Conservation (phyloP, 2,113 vertebrate species). For the Neogale vison region DNA sequence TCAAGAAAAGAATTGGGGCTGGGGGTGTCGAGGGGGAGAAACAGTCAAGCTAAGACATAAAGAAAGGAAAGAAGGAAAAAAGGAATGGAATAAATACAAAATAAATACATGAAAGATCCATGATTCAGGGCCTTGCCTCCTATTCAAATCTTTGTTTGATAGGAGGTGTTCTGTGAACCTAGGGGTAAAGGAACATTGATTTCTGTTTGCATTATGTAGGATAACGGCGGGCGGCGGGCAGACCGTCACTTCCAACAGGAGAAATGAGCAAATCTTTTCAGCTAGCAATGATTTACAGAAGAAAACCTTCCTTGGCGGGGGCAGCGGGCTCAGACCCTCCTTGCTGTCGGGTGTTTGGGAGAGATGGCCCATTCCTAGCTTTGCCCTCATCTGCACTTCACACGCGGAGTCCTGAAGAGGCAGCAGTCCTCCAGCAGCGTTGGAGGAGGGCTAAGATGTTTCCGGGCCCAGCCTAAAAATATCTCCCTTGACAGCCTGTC, state of each 20-base stretch:
- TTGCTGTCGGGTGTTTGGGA: background rate
- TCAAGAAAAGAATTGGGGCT: background rate
- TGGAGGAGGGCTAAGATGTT: conserved; percentile 63
- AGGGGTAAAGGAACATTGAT: background rate
- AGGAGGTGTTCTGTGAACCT: background rate
- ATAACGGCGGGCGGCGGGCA: background rate
- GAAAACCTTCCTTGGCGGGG: background rate
- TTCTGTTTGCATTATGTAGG: background rate
- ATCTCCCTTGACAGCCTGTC: conserved; percentile 78
- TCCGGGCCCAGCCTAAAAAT: conserved; percentile 70
- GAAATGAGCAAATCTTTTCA: background rate
- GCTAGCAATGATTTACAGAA: conserved; percentile 22
- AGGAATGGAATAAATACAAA: background rate
- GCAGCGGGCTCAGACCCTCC: background rate
- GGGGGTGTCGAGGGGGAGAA: background rate
- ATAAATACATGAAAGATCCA: background rate
- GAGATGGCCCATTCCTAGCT: background rate
- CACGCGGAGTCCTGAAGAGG: conserved; percentile 21
- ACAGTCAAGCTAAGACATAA: background rate
- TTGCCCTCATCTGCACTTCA: conserved; percentile 47
- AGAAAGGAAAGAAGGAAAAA: background rate
- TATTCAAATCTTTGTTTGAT: background rate
- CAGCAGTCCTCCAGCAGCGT: background rate
- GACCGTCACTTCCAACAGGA: background rate
- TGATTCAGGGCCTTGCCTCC: background rate